These are phyloP conservation scores for Misgurnus anguillicaudatus DNA, from an alignment of 2,113 vertebrate species.

Conservation along the genomic window DNA sequence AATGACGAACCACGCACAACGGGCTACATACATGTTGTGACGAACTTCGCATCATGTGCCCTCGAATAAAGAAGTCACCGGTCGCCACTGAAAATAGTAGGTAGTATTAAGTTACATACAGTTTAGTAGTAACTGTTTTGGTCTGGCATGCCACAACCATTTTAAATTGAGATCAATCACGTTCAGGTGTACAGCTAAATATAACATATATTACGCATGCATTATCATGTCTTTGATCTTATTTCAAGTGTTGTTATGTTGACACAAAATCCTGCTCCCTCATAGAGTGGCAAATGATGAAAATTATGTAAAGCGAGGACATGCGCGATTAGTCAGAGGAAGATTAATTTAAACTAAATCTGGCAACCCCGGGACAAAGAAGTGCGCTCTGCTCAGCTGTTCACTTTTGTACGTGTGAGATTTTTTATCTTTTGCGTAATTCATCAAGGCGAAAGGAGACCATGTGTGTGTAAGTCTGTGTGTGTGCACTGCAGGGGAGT, in stretches of 20 bases:
- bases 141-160: background rate
- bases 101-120: too few relatives aligned
- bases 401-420: background rate
- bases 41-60: too few relatives aligned
- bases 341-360: constrained; percentile 32
- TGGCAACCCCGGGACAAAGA: constrained; percentile 29
- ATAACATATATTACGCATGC: background rate
- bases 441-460: constrained; percentile 35
- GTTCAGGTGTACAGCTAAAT: constrained; percentile 6
- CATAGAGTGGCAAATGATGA: background rate
- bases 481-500: constrained; percentile 31
- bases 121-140: too few relatives aligned
- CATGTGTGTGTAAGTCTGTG: constrained; percentile 32
- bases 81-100: too few relatives aligned
- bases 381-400: background rate
- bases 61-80: too few relatives aligned
- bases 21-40: too few relatives aligned
- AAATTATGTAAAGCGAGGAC: constrained; percentile 25
- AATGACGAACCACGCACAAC: too few relatives aligned
- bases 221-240: constrained; percentile 5
- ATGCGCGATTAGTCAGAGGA: constrained; percentile 15
- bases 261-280: constrained; percentile 5
- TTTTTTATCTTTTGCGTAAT: constrained; percentile 2
- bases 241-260: constrained; percentile 13
- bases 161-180: background rate